Base-by-base conservation (phyloP, 2,797 vertebrate species). In the Kryptopterus vitreolus region DNA sequence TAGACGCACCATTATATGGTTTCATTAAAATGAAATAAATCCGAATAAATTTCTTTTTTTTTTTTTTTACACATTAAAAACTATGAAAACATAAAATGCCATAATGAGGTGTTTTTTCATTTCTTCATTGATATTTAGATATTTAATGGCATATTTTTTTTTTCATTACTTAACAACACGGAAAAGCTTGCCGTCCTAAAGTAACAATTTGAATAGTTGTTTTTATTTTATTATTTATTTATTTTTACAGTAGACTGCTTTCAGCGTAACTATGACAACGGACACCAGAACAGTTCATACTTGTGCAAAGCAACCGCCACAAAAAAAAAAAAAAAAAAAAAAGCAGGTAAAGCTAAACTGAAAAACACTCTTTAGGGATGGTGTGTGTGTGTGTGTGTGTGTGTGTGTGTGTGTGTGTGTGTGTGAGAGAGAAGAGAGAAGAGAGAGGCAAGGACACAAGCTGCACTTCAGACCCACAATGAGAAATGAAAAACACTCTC, bases 401-500 rank as follows among this genome's bases (percentile, higher is more conserved):
- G 9, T 55, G 53, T 55, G 53, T 55, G 22, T 22, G 13, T 33
- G 59, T 33, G 2, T 33, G 29, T 29, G 58, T 29, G 58, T 59
- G 24, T 59, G 26, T 1, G 20, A 43, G 22, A 68, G 65, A 68
- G n/a, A n/a, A 29, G 66, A 69, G 8, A 29, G 66, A 50, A 20
- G n/a, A 52, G 57, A 33, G 68, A 53, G 31, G 61, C 31, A 29
- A 53, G 48, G 33, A 46, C 8, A 73, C 3, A 73, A 61, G 38
- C 66, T 24, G 43, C 46, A 24, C 57, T 62, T 48, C 77, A 72
- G 62, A 62, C 26, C 68, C 68, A 79, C 57, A 63, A 48, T 53
- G 50, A 55, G 71, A 26, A 66, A 29, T 68, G 38, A 58, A 75
- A 74, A 48, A n/a, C 16, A 9, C 48, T 58, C 48, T 74, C 0